These are phyloP conservation scores for Ethmia dodecea DNA, from an alignment of 2,888 invertebrate genomes.

Conservation along the genomic window DNA sequence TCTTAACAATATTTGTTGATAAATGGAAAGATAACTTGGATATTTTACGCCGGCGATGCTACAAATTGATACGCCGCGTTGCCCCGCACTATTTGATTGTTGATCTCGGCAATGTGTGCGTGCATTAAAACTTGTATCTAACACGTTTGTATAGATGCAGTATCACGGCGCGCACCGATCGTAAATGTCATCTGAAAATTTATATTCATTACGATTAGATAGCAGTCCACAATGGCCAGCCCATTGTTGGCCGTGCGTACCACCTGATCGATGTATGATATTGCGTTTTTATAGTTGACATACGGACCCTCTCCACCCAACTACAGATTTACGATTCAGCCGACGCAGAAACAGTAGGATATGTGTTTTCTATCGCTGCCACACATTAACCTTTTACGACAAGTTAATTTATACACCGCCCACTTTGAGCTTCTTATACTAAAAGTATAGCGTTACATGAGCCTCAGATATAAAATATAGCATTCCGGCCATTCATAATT, in stretches of 20 bases:
- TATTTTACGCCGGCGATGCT: conserved; percentile 50
- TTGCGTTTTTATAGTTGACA: conserved; percentile 62
- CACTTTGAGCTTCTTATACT: conserved; percentile 39
- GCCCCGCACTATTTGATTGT: conserved; percentile 21
- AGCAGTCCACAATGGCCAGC: conserved; percentile 61
- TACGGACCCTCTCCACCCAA: conserved; percentile 24
- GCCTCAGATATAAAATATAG: conserved; percentile 32
- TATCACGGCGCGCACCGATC: conserved; percentile 69
- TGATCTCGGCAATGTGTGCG: conserved; percentile 39
- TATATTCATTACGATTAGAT: conserved; percentile 78
- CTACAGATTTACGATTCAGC: conserved; percentile 41
- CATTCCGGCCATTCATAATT: conserved; percentile 24
- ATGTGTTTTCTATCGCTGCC: conserved; percentile 41
- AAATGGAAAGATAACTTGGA: conserved; percentile 47
- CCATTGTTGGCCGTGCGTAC: conserved; percentile 62
- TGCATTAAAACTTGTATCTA: conserved; percentile 54
- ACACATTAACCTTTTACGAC: conserved; percentile 54
- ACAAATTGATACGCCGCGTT: conserved; percentile 52
- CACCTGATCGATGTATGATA: conserved; percentile 71
- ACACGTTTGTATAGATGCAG: conserved; percentile 63
- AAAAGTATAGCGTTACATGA: conserved; percentile 47
- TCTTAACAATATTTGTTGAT: conserved; percentile 45
- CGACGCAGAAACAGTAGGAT: conserved; percentile 46
- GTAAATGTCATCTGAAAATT: conserved; percentile 77
- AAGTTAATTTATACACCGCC: conserved; percentile 58